A percentile compares a stretch with the other conserved stretches of the same genome.
Evolutionary conservation across 2,113 vertebrate species (phyloP).

Genomic region (Paralichthys olivaceus): DNA sequence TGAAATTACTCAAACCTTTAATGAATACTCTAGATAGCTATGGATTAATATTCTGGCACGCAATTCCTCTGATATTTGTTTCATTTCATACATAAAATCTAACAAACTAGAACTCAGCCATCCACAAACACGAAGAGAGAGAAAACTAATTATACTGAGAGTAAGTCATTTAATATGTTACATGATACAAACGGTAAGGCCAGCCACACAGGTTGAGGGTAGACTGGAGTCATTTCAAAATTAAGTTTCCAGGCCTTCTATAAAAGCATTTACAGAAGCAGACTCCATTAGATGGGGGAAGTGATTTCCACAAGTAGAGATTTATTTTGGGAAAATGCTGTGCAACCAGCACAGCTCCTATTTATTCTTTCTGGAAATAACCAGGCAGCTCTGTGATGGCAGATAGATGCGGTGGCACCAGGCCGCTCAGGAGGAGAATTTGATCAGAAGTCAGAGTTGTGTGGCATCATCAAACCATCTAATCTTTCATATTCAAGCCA

Average conservation of each 20-base stretch:
- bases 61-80: no score
- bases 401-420: constrained; percentile 21
- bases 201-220: neutral
- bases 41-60: neutral
- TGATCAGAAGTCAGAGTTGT: constrained; percentile 18
- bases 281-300: neutral
- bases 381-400: constrained; percentile 24
- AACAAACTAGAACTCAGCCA: no score
- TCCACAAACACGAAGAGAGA: neutral
- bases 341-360: neutral
- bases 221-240: neutral
- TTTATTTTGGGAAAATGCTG: constrained; percentile 3
- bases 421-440: constrained; percentile 33
- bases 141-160: no score
- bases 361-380: constrained; percentile 23
- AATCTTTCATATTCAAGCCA: constrained; percentile 24
- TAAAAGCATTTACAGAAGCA: neutral
- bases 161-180: constrained; percentile 1
- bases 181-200: neutral
- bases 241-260: neutral
- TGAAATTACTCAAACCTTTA: no score
- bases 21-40: neutral
- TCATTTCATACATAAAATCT: no score
- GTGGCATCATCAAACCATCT: constrained; percentile 22
- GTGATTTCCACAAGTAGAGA: constrained; percentile 11